Evolutionary conservation across 2,797 vertebrate genomes (phyloP).

Genomic region (Neosilurus hyrtlii): DNA sequence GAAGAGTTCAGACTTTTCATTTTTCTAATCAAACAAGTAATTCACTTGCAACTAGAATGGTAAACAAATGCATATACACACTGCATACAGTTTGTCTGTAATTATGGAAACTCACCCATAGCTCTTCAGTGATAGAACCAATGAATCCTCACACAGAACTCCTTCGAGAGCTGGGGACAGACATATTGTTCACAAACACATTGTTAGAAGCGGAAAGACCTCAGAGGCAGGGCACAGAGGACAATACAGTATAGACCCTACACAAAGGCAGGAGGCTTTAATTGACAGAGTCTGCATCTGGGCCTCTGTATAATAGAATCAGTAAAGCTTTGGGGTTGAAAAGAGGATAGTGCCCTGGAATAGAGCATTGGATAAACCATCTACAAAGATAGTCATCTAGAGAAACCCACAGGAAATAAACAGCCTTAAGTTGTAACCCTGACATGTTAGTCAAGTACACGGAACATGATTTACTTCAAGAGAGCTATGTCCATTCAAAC

Average conservation of each 20-base stretch:
- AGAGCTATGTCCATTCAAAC: neutral
- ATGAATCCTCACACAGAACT: conserved; percentile 31
- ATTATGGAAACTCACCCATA: neutral
- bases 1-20: neutral
- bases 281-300: conserved; percentile 40
- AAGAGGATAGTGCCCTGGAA: conserved; percentile 28
- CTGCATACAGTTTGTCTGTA: neutral
- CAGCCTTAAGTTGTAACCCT: conserved; percentile 11
- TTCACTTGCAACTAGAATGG: neutral
- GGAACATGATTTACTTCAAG: conserved; percentile 8
- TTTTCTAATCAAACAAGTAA: conserved; percentile 15
- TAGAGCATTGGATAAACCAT: conserved; percentile 25
- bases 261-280: conserved; percentile 29
- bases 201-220: conserved; percentile 35
- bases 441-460: conserved; percentile 27
- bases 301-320: conserved; percentile 38
- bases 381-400: conserved; percentile 39
- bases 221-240: conserved; percentile 26
- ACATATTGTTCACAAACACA: conserved; percentile 28
- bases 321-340: conserved; percentile 34
- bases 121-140: conserved; percentile 1
- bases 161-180: conserved; percentile 23
- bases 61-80: conserved; percentile 11
- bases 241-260: conserved; percentile 26
- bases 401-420: conserved; percentile 12